Evolutionary conservation across 2,113 vertebrate genomes (phyloP), one percentile per base, ranked within the genome.

Genomic region (Entomyzon cyanotis): DNA sequence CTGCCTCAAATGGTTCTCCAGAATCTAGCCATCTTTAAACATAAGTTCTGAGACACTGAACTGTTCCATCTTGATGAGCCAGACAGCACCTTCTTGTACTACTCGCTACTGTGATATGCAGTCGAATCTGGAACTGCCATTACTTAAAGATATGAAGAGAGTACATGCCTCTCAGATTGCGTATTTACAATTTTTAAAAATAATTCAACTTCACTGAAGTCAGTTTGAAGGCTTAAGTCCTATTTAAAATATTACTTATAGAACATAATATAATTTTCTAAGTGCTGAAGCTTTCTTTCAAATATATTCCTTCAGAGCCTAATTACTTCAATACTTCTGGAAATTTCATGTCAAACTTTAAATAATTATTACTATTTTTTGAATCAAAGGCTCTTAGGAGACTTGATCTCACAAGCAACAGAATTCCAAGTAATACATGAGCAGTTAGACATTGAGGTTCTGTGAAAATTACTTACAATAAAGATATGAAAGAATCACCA

Each of bases 341-440:
- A 90, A 95, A 93, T 79, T 67, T 65, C 41, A 85, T 18, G 10
- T 56, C 11, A 50, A 87, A 70, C 21, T 70, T 89, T 77, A 70
- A 84, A 77, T 33, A 93, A 84, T 94, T 90, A 85, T 63, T 75
- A 46, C 14, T 79, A 64, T 49, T 94, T 89, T 89, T 56, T 73
- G 10, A 92, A 64, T 3, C 15, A 71, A 73, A 83, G 10, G 19
- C 83, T 91, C 67, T 76, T 83, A 49, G 15, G n/a, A 64, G n/a
- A 87, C 15, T 79, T 49, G 37, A 89, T 79, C 49, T 78, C 44
- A 37, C 5, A 2, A 94, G 65, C 46, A 88, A 91, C 12, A 58
- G 27, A 91, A 93, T 82, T 79, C 31, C 70, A 91, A 90, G 53
- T 50, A 84, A 80, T 37, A 80, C 14, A 53, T 9, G 5, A 69